Evolutionary conservation across 2,113 vertebrate genomes (phyloP).

Genomic region (Malurus elegans): DNA sequence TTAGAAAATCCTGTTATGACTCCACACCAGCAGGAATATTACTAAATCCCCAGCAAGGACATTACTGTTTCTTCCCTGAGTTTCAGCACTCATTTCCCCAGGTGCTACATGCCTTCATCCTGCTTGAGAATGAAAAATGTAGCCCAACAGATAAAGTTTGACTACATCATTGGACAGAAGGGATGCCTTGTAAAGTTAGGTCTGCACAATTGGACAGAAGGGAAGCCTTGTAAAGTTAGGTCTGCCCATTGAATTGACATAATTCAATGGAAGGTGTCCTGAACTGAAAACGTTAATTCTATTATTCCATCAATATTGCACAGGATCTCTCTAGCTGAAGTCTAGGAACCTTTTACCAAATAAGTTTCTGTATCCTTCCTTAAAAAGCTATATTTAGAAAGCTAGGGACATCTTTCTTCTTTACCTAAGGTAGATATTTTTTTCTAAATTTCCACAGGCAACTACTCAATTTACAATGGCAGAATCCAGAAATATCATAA

Average conservation of each 20-base stretch:
- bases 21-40: not conserved
- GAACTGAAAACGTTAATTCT: not conserved
- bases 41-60: not conserved
- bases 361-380: not conserved
- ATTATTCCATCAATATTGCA: not conserved
- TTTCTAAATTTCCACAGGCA: not conserved
- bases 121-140: not conserved
- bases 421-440: not conserved
- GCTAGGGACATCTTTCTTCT: not conserved
- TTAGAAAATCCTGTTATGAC: not conserved
- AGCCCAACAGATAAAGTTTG: not conserved
- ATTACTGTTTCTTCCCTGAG: not conserved
- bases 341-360: not conserved
- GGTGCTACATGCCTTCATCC: accelerated
- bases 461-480: not conserved
- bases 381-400: not conserved
- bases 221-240: not conserved
- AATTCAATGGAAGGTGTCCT: accelerated
- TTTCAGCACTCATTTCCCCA: not conserved
- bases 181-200: not conserved
- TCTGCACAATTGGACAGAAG: not conserved
- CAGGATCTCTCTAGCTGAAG: not conserved
- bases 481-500: not conserved
- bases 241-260: not conserved
- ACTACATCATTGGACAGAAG: not conserved